Base-by-base conservation (phyloP, 2,888 invertebrate species). In the Parthenolecanium corni region DNA sequence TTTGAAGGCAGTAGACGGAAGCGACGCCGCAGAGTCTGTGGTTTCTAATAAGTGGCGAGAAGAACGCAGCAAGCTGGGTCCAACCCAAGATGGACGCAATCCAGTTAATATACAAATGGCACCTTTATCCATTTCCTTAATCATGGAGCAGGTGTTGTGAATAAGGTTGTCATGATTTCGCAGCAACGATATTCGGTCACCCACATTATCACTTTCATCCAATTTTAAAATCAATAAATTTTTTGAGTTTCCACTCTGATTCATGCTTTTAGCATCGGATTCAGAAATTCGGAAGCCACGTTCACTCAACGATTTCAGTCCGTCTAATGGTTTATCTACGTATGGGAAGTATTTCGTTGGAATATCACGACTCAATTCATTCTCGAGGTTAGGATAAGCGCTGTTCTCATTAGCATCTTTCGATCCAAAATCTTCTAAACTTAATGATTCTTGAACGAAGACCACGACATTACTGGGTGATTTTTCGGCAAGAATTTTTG, bases 71-170 rank as follows among this genome's bases (percentile, higher is more conserved):
- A 57, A 64, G 38, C 68, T 68, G 36, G 68, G 67, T 44, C 68
- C 67, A 56, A 76, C 74, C 77, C 76, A 77, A 18, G 83, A 82
- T 0, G 80, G 78, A 67, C 76, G 75, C 31, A 74, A 72, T 0
- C 78, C 81, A 0, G 83, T 82, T 69, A 81, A 82, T 0, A 83
- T 65, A 1, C 77, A 80, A 9, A 82, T 69, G 1, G 82, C 75
- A 3, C 72, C 70, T 65, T 79, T 70, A 14, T 74, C 70, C 11
- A 24, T 12, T 6, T 76, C 71, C 21, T 76, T 16, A 83, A 71
- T 54, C 79, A 73, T 0, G 12, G 18, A 25, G 20, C 62, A 62
- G n/a, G 40, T 24, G 23, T 49, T n/a, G 25, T 40, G 18, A 36
- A 62, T 62, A 18, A 51, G n/a, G 18, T 62, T 52, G 52, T 62